phyloP scores from a whole-genome alignment of 1,140 invertebrate genomes.

The Sitodiplosis mosellana region DNA sequence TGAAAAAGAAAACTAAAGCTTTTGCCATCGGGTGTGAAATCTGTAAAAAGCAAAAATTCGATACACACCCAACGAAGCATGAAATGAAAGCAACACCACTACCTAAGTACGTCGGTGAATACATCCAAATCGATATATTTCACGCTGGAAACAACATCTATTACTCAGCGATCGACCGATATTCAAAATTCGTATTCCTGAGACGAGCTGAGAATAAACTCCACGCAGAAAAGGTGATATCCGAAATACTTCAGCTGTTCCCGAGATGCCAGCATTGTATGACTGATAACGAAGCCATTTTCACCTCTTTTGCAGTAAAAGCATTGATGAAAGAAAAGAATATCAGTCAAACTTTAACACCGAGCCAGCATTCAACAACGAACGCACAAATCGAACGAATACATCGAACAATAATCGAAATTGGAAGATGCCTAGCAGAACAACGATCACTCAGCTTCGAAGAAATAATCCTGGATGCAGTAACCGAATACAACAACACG shows the following conservation, averaged over 20 bases:
- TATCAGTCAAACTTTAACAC: conserved; percentile 3
- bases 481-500: conserved; percentile 7
- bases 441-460: not conserved
- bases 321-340: conserved; percentile 3
- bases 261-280: conserved; percentile 3
- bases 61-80: conserved; percentile 5
- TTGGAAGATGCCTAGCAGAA: conserved; percentile 5
- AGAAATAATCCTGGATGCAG: conserved; percentile 5
- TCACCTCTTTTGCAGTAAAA: conserved; percentile 4
- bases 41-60: conserved; percentile 10
- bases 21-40: conserved; percentile 5
- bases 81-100: no score
- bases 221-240: no score
- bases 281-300: conserved; percentile 5
- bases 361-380: conserved; percentile 5
- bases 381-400: conserved; percentile 10
- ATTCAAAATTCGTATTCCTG: conserved; percentile 6
- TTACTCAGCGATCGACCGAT: conserved; percentile 6
- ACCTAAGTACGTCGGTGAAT: conserved; percentile 6
- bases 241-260: conserved; percentile 1
- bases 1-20: conserved; percentile 6
- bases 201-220: conserved; percentile 3
- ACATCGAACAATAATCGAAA: conserved; percentile 8
- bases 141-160: conserved; percentile 1
- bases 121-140: conserved; percentile 8